These are phyloP conservation scores for Boulengeromyrus knoepffleri DNA, from an alignment of 2,113 vertebrate species.

Conservation along the genomic window DNA sequence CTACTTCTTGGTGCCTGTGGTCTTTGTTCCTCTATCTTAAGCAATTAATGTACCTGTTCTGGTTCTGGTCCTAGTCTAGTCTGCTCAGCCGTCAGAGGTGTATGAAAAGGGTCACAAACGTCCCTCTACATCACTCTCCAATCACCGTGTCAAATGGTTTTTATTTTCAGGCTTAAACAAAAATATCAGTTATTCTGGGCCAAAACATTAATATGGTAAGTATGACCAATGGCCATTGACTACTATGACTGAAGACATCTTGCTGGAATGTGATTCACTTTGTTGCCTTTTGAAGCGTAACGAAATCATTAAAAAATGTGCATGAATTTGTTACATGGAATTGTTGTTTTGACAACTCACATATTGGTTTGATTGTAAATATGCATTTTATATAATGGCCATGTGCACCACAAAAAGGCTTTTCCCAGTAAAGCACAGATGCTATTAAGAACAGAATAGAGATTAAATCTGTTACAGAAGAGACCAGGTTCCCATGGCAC, in stretches of 20 bases:
- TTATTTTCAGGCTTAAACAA: neutral
- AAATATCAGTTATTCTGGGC: neutral
- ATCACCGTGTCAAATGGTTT: neutral
- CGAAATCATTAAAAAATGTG: neutral
- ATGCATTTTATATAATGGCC: neutral
- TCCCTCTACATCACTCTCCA: neutral
- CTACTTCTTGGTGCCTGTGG: neutral
- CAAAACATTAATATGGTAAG: neutral
- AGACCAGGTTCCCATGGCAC: neutral
- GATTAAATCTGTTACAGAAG: neutral
- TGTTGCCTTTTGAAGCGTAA: neutral
- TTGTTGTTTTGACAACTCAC: neutral
- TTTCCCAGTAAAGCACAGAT: neutral
- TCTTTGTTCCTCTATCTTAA: neutral
- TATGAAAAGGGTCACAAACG: neutral
- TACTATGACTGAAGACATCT: neutral
- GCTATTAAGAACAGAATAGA: neutral
- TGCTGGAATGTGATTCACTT: neutral
- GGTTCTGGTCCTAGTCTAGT: neutral
- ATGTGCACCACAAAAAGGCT: neutral
- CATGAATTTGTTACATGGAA: neutral
- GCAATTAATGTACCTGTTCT: neutral
- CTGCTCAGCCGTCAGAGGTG: neutral
- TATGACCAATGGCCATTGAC: neutral
- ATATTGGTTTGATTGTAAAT: neutral